Percentiles rank a stretch among this genome's conserved stretches.
phyloP scores from a whole-genome alignment of 53 echinoderm and acorn worm species.

The Mesocentrotus franciscanus region DNA sequence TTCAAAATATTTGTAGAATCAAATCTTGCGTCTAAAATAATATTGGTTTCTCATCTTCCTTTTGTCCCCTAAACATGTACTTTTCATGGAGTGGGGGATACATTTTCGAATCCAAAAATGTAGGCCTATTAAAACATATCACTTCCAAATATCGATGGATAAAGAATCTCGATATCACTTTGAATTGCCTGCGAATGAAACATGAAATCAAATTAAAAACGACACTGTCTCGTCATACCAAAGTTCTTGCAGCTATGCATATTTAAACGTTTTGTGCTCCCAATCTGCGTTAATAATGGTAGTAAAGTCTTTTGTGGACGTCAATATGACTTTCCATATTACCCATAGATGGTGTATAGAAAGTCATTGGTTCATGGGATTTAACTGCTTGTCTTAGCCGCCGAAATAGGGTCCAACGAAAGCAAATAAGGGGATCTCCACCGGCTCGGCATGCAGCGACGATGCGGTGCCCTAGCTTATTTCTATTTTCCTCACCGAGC shows the following conservation, averaged over 20 bases:
- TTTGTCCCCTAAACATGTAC: too few relatives aligned
- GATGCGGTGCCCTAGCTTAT: background rate
- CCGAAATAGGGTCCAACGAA: slow-evolving; percentile 23
- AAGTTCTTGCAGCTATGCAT: background rate
- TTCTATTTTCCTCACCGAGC: background rate
- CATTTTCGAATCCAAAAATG: too few relatives aligned
- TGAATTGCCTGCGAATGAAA: too few relatives aligned
- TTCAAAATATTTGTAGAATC: too few relatives aligned
- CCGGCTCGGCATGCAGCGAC: background rate
- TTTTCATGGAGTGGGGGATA: too few relatives aligned
- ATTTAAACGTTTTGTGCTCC: background rate
- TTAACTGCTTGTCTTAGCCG: background rate
- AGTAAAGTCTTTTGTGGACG: background rate
- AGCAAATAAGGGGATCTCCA: slow-evolving; percentile 43
- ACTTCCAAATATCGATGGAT: too few relatives aligned
- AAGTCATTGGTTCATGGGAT: background rate
- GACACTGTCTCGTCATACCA: background rate
- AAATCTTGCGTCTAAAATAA: too few relatives aligned
- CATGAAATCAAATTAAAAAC: too few relatives aligned
- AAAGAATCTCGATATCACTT: too few relatives aligned
- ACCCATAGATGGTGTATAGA: background rate
- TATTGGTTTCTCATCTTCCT: too few relatives aligned
- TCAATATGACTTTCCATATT: background rate
- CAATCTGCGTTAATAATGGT: background rate
- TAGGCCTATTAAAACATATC: too few relatives aligned